phyloP scores from a whole-genome alignment of 1,140 invertebrate genomes.

The Latrodectus geometricus region DNA sequence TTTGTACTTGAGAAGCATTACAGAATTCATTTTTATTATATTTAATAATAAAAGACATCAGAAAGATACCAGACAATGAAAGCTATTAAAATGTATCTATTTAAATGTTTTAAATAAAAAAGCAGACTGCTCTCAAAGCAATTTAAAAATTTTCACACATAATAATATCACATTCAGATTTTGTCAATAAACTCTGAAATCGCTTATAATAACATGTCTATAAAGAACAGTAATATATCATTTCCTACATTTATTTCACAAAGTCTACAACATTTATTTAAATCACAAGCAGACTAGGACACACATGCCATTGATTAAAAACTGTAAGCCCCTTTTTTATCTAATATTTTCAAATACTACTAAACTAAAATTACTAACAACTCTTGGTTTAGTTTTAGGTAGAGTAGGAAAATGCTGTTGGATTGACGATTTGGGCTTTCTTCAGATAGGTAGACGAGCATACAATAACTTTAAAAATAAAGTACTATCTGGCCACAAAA shows the following conservation, averaged over 20 bases:
- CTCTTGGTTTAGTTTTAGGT: too few relatives aligned
- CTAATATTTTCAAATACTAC: too few relatives aligned
- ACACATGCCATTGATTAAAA: slow-evolving; percentile 25
- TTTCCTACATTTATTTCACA: slow-evolving; percentile 24
- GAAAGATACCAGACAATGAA: neutral
- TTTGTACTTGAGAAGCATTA: neutral
- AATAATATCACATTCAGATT: slow-evolving; percentile 35
- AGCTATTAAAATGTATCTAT: neutral
- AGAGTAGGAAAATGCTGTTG: too few relatives aligned
- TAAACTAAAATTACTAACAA: too few relatives aligned
- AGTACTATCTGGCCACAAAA: too few relatives aligned
- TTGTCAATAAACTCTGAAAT: slow-evolving; percentile 3
- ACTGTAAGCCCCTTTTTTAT: neutral
- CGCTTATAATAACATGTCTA: slow-evolving; percentile 10
- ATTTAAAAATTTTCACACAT: neutral
- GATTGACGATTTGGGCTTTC: too few relatives aligned
- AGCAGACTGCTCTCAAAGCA: neutral
- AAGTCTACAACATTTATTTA: slow-evolving; percentile 44
- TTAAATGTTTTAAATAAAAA: neutral
- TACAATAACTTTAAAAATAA: too few relatives aligned
- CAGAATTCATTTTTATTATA: neutral
- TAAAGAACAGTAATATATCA: slow-evolving; percentile 37
- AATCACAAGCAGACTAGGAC: slow-evolving; percentile 41
- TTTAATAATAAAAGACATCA: neutral
- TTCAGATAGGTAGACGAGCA: too few relatives aligned